Evolutionary conservation across 2,113 vertebrate species (phyloP), one percentile per base, ranked within the genome.

Genomic region (Coryphaenoides rupestris): DNA sequence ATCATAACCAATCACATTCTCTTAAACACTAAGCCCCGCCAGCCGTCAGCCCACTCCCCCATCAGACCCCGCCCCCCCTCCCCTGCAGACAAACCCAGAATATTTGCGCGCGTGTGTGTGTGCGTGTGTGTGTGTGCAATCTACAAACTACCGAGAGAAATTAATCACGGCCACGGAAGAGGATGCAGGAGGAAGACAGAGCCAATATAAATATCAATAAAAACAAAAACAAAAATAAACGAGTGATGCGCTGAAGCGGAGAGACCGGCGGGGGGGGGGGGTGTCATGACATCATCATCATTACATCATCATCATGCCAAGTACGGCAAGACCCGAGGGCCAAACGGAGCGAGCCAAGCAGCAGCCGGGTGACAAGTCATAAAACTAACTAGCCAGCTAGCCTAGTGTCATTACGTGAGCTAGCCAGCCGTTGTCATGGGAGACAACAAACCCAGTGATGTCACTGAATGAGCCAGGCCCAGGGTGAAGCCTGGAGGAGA

Each of bases 401-500:
- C 72, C 75, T 83, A 71, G 63, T 58, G 46, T 80, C 68, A 86
- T 87, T 87, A 87, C 85, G 77, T 86, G 68, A 82, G 75, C 84
- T 81, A 82, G 84, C n/a, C 22, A 82, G 84, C n/a, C 22, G 79
- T 70, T 73, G 81, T 85, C 81, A 79, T 68, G 72, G 81, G 73
- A 78, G 87, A 72, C 75, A 75, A 65, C 54, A 57, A 55, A 65
- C 55, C 63, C 65, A 53, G 19, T 19, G 47, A 46, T 52, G 9
- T 59, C 47, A 66, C 57, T 52, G 57, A 66, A 53, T 60, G 65
- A 66, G 46, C 47, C 56, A 66, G 57, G 75, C 70, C 62, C 69
- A 50, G 21, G 47, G 50, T 69, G 70, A 66, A 72, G 78, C 78
- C 87, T 87, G 80, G 68, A 86, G 74, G 55, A 58, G 21, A 66